Percentiles rank a stretch among this genome's conserved stretches.
Conservation (phyloP, 2,888 invertebrate species). For the Epistrophe eligans region DNA sequence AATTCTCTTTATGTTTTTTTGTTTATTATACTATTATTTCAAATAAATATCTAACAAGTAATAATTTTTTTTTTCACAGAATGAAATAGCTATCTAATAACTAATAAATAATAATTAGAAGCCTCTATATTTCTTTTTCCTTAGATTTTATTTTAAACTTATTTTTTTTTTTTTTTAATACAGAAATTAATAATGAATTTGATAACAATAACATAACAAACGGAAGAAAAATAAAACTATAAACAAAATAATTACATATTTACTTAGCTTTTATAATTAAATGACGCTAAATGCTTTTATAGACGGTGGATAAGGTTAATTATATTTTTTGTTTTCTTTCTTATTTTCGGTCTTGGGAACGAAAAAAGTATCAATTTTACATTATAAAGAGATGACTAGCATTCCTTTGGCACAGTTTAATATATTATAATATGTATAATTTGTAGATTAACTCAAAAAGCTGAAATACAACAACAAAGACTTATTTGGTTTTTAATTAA, state of each 20-base stretch:
- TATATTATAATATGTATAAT: slow-evolving; percentile 6
- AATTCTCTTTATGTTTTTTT: slow-evolving; percentile 64
- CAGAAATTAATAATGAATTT: slow-evolving; percentile 52
- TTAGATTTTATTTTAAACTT: slow-evolving; percentile 23
- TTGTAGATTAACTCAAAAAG: slow-evolving; percentile 54
- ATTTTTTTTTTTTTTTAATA: slow-evolving; percentile 5
- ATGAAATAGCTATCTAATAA: slow-evolving; percentile 73
- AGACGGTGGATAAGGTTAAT: slow-evolving; percentile 74
- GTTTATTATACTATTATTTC: slow-evolving; percentile 72
- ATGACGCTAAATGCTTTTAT: slow-evolving; percentile 66
- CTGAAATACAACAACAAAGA: slow-evolving; percentile 63
- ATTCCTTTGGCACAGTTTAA: slow-evolving; percentile 73
- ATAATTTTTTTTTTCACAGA: slow-evolving; percentile 67
- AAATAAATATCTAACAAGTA: slow-evolving; percentile 76
- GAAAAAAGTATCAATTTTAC: slow-evolving; percentile 47
- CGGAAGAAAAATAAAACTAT: slow-evolving; percentile 32
- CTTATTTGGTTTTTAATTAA: slow-evolving; percentile 40
- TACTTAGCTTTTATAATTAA: slow-evolving; percentile 44
- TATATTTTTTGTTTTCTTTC: slow-evolving; percentile 30
- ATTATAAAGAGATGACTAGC: slow-evolving; percentile 49
- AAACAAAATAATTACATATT: slow-evolving; percentile 27
- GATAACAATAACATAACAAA: slow-evolving; percentile 66
- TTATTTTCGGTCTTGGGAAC: slow-evolving; percentile 31
- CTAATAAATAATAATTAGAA: slow-evolving; percentile 68
- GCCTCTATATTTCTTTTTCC: slow-evolving; percentile 50